Percentiles rank a stretch among this genome's conserved stretches.
These are phyloP conservation scores for Sipha maydis DNA, from an alignment of 2,888 invertebrate species.

Conservation along the genomic window DNA sequence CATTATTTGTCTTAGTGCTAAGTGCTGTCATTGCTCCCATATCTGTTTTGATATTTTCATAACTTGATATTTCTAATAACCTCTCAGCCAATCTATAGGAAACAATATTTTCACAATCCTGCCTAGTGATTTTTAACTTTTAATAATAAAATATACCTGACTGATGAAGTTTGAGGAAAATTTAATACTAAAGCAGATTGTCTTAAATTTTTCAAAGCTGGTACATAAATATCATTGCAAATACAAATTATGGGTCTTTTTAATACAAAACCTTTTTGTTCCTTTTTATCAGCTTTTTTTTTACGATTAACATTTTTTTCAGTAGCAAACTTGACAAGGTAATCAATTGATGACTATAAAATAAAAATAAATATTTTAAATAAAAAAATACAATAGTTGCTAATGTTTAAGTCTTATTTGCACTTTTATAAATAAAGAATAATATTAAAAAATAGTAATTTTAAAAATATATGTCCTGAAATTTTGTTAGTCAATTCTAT, in stretches of 20 bases:
- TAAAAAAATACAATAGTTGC: too few relatives aligned
- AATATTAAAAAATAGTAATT: neutral
- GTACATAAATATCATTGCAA: slow-evolving; percentile 93
- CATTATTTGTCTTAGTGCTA: slow-evolving; percentile 86
- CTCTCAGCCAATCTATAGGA: slow-evolving; percentile 70
- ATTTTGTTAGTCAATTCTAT: too few relatives aligned
- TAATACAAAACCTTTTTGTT: slow-evolving; percentile 71
- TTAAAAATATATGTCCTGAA: too few relatives aligned
- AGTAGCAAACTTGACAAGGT: slow-evolving; percentile 82
- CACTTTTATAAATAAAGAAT: too few relatives aligned
- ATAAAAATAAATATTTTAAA: slow-evolving; percentile 55
- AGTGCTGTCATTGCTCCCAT: slow-evolving; percentile 78
- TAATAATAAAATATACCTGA: slow-evolving; percentile 65
- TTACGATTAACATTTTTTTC: slow-evolving; percentile 69
- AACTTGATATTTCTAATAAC: slow-evolving; percentile 75
- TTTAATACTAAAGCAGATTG: slow-evolving; percentile 81
- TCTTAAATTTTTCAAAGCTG: slow-evolving; percentile 83
- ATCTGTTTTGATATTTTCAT: slow-evolving; percentile 77
- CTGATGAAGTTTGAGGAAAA: slow-evolving; percentile 71
- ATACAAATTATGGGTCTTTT: slow-evolving; percentile 94
- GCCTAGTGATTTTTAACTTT: neutral
- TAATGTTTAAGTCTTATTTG: too few relatives aligned
- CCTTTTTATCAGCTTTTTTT: slow-evolving; percentile 71
- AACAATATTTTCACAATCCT: neutral
- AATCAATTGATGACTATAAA: slow-evolving; percentile 80